Evolutionary conservation across 2,888 invertebrate genomes (phyloP).

Genomic region (Diploptera punctata): DNA sequence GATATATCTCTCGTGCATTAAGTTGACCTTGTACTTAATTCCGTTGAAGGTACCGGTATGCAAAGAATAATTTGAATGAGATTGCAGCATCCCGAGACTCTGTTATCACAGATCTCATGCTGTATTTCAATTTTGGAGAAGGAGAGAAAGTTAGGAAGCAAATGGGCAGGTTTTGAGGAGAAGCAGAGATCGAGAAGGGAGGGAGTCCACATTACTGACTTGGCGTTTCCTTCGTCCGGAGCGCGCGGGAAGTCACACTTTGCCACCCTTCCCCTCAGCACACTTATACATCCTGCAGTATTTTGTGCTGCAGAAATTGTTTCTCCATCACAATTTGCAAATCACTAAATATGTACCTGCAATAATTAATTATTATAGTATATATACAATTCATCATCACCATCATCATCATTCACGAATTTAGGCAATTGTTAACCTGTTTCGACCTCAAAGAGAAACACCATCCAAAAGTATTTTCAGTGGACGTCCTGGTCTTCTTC

Average conservation of each 20-base stretch:
- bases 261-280: background rate
- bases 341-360: too few species aligned
- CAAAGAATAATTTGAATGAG: background rate
- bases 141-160: constrained; percentile 15
- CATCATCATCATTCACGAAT: too few species aligned
- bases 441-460: too few species aligned
- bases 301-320: background rate
- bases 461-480: too few species aligned
- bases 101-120: background rate
- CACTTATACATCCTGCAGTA: background rate
- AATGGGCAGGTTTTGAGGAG: constrained; percentile 28
- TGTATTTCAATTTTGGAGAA: background rate
- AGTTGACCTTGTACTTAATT: too few species aligned
- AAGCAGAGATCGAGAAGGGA: constrained; percentile 24
- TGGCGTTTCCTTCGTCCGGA: constrained; percentile 29
- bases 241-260: constrained; percentile 33
- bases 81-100: background rate
- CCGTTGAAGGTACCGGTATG: too few species aligned
- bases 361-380: too few species aligned
- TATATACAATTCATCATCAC: too few species aligned
- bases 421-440: too few species aligned
- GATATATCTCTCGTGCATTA: too few species aligned
- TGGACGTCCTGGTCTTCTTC: too few species aligned
- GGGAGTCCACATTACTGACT: constrained; percentile 33
- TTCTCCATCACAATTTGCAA: too few species aligned